phyloP scores from a whole-genome alignment of 2,888 invertebrate species.

The Lasioglossum morio region DNA sequence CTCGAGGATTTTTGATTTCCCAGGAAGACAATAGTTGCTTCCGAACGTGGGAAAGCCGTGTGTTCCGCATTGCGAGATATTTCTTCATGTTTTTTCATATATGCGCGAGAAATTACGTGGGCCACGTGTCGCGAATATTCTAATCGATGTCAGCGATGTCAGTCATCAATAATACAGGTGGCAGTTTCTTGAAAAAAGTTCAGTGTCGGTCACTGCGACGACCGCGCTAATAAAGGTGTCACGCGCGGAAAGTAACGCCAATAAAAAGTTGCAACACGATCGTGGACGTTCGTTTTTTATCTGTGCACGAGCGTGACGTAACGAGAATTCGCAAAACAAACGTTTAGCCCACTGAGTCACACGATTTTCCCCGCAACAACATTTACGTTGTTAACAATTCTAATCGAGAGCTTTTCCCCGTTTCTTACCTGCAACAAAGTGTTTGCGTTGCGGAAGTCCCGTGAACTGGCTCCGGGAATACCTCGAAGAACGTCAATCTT shows the following conservation, averaged over 20 bases:
- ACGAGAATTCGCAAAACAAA: background rate
- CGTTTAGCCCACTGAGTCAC: background rate
- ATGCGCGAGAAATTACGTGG: background rate
- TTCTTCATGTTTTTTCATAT: background rate
- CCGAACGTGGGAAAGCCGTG: background rate
- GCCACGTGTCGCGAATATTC: conserved; percentile 20
- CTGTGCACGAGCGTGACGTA: background rate
- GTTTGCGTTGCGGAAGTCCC: background rate
- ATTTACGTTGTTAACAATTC: background rate
- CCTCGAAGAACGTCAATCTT: background rate
- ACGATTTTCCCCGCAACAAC: background rate
- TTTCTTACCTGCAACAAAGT: background rate
- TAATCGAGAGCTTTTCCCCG: background rate
- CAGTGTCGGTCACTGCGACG: conserved; percentile 13
- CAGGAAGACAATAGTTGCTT: background rate
- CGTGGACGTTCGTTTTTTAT: background rate
- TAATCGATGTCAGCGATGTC: conserved; percentile 22
- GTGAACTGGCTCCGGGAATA: background rate
- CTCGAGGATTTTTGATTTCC: background rate
- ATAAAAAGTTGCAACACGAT: background rate
- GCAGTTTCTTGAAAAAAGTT: conserved; percentile 13
- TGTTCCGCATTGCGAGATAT: background rate
- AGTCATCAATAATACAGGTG: background rate
- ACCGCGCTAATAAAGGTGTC: background rate
- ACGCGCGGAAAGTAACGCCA: background rate